Evolutionary conservation across 2,797 vertebrate genomes (phyloP), one percentile per base, ranked within the genome.

Genomic region (Austrolebias charrua): DNA sequence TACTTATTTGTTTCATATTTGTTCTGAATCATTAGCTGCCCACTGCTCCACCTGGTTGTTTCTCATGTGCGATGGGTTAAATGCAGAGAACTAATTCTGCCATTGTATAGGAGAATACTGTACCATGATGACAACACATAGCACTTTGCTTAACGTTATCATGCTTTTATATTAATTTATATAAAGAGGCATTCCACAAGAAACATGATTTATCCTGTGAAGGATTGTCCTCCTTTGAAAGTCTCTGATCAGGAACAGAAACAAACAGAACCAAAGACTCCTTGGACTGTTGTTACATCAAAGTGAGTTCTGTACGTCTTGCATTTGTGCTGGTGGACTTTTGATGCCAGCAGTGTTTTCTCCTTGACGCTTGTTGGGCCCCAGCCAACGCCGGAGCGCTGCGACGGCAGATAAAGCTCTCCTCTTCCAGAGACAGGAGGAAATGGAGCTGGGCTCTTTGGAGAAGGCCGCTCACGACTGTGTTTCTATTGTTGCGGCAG

Each of bases 381-480:
- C 70, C 60, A 49, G 80, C 86, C 82, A 88, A 73, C 80, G 75
- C 71, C 70, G n/a, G 48, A 57, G 71, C 81, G 69, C 78, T 89
- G 85, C 82, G 75, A 81, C 55, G 31, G 61, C 44, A 87, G 84
- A 91, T 84, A 86, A 84, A 80, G 71, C 72, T 73, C 18, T 58
- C 73, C 74, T 71, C 66, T 67, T 73, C 66, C 62, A 55, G 51
- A 80, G 73, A 85, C 76, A 70, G 78, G 76, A 78, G 77, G 73
- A 89, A 86, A 85, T 76, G 70, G 78, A 86, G 86, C 84, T 76
- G 68, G 79, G 79, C 78, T 78, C 72, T 81, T 82, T 33, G 64
- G 75, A 85, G 79, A 66, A 77, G 71, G 55, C 54, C 79, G 64
- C 70, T 80, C 76, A 78, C 70, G 73, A 60, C 76, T 84, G 82